These are phyloP conservation scores for Plodia interpunctella DNA, from an alignment of 1,140 invertebrate species.

Conservation along the genomic window DNA sequence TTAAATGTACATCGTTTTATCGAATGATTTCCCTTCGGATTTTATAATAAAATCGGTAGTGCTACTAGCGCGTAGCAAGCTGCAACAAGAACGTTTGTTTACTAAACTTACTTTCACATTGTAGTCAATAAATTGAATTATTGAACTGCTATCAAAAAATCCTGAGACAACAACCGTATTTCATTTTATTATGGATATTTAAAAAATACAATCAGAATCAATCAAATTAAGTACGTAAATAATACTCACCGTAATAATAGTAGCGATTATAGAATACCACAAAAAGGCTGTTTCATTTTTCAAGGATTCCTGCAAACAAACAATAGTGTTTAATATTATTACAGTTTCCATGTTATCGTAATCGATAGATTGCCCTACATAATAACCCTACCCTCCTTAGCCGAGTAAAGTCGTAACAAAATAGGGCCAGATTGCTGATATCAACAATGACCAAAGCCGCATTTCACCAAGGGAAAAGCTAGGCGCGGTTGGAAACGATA, in stretches of 20 bases:
- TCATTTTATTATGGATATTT: too few species aligned
- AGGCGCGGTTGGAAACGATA: too few species aligned
- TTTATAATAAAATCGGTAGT: too few species aligned
- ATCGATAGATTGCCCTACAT: not conserved
- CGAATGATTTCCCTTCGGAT: too few species aligned
- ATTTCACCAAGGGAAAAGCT: not conserved
- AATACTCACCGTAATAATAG: slow-evolving; percentile 87
- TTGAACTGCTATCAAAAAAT: too few species aligned
- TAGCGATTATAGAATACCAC: slow-evolving; percentile 90
- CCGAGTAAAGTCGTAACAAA: not conserved
- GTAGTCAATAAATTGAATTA: too few species aligned
- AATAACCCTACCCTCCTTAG: not conserved
- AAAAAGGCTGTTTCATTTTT: slow-evolving; percentile 92
- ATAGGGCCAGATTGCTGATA: not conserved
- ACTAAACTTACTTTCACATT: too few species aligned
- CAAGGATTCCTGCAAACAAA: slow-evolving; percentile 84
- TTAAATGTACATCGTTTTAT: too few species aligned
- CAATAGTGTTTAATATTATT: not conserved
- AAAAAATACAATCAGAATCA: too few species aligned
- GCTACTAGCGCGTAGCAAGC: too few species aligned
- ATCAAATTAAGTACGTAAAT: not conserved
- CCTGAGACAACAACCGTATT: too few species aligned
- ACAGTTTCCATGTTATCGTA: not conserved
- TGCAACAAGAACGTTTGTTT: too few species aligned
- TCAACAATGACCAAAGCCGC: not conserved